phyloP scores from a whole-genome alignment of 1,140 invertebrate species.

The Aphelenchoides besseyi region DNA sequence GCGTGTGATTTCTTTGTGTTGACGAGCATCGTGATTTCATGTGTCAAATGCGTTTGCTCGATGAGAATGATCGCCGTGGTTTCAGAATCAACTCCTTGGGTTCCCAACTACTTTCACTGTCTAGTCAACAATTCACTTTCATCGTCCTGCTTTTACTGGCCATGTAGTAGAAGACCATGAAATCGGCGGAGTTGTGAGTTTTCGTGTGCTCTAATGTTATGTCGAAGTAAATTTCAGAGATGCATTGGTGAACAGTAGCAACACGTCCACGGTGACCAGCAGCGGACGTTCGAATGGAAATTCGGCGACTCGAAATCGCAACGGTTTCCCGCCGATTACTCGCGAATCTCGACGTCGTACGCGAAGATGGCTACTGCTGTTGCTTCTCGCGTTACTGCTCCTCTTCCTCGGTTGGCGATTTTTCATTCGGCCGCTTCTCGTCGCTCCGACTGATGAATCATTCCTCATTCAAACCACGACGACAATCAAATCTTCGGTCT shows the following conservation, averaged over 20 bases:
- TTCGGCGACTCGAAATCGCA: not conserved
- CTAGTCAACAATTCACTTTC: too few relatives aligned
- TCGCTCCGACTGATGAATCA: not conserved
- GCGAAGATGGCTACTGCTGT: not conserved
- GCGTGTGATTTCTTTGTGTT: too few relatives aligned
- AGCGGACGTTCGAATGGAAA: not conserved
- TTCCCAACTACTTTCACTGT: too few relatives aligned
- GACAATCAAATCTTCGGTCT: not conserved
- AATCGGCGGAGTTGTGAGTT: conserved; percentile 10
- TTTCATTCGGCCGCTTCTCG: not conserved
- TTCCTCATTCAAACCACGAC: not conserved
- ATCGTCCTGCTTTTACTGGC: too few relatives aligned
- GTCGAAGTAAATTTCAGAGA: not conserved
- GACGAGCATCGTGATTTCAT: too few relatives aligned
- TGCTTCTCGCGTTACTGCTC: not conserved
- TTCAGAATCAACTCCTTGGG: too few relatives aligned
- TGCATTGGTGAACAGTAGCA: not conserved
- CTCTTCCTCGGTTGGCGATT: conserved; percentile 7
- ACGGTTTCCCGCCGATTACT: conserved; percentile 13
- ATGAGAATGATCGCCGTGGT: too few relatives aligned
- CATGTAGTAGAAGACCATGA: not conserved
- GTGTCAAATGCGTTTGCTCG: too few relatives aligned
- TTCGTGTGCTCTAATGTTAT: not conserved
- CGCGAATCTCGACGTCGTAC: not conserved
- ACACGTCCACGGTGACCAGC: not conserved